Percentiles rank a stretch among this genome's conserved stretches.
These are phyloP conservation scores for Macaca nemestrina DNA, from an alignment of 2,113 vertebrate species.

Conservation along the genomic window DNA sequence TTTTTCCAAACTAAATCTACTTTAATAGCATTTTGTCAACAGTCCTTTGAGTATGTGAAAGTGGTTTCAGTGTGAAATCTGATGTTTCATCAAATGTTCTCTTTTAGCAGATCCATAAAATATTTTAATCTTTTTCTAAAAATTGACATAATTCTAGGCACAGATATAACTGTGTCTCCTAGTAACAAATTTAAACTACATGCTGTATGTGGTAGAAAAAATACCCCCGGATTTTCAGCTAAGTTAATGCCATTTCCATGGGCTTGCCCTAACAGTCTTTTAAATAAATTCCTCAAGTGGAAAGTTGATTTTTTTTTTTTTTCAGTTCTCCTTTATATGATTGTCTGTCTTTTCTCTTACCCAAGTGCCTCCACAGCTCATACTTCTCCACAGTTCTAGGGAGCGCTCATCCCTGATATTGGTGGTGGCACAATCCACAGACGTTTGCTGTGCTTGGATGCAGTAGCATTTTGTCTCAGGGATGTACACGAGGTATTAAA, in stretches of 20 bases:
- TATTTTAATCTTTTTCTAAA: background rate
- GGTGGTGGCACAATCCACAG: background rate
- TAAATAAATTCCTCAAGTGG: background rate
- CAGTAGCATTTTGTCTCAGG: no score
- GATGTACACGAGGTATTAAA: no score
- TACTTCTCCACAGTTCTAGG: background rate
- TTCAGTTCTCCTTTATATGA: background rate
- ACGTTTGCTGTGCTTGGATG: background rate
- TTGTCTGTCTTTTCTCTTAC: background rate
- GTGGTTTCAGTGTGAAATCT: background rate
- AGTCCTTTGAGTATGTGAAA: background rate
- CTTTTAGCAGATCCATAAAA: background rate
- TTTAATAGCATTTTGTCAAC: background rate
- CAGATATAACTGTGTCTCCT: background rate
- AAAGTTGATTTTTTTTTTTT: background rate
- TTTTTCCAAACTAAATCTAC: background rate
- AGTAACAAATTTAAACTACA: background rate
- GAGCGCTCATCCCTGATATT: background rate
- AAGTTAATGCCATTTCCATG: background rate
- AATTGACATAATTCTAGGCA: background rate
- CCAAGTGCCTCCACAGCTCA: background rate
- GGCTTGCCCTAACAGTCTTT: background rate
- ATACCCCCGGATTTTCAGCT: background rate
- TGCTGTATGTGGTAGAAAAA: background rate
- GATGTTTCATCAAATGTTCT: background rate